Evolutionary conservation across 2,888 invertebrate species (phyloP).

Genomic region (Anticlea derivata): DNA sequence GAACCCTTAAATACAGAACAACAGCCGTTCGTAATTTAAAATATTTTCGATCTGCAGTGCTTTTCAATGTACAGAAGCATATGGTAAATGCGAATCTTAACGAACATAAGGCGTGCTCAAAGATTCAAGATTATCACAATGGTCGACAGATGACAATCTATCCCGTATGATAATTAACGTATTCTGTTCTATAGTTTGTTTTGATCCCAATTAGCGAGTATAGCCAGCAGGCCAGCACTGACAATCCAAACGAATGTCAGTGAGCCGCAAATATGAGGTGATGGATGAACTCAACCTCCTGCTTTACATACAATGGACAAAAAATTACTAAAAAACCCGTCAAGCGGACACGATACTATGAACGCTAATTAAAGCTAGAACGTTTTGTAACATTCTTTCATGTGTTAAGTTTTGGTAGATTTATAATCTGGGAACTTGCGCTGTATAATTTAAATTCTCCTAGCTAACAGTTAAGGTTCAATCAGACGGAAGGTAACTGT

Average conservation of each 20-base stretch:
- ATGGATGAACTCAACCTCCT: constrained; percentile 72
- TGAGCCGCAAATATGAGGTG: constrained; percentile 78
- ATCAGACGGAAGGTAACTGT: constrained; percentile 7
- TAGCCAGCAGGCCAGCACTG: constrained; percentile 59
- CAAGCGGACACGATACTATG: constrained; percentile 68
- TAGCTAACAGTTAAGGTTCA: background rate
- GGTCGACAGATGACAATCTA: constrained; percentile 35
- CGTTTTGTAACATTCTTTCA: constrained; percentile 66
- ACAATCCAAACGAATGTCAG: constrained; percentile 52
- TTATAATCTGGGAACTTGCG: constrained; percentile 54
- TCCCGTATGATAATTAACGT: constrained; percentile 33
- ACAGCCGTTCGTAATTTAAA: constrained; percentile 9
- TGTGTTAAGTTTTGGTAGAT: constrained; percentile 57
- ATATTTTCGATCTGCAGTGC: constrained; percentile 6
- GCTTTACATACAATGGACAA: constrained; percentile 80
- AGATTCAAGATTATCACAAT: constrained; percentile 31
- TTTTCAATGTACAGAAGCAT: constrained; percentile 15
- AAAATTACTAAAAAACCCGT: constrained; percentile 61
- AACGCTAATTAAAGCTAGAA: constrained; percentile 78
- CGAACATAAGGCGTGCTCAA: constrained; percentile 24
- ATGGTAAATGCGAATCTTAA: constrained; percentile 28
- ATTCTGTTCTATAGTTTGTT: constrained; percentile 31
- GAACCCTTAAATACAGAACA: background rate
- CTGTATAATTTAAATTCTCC: constrained; percentile 30
- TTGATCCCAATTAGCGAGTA: constrained; percentile 42